Evolutionary conservation across 2,888 invertebrate species (phyloP).

Genomic region (Chalcis sispes): DNA sequence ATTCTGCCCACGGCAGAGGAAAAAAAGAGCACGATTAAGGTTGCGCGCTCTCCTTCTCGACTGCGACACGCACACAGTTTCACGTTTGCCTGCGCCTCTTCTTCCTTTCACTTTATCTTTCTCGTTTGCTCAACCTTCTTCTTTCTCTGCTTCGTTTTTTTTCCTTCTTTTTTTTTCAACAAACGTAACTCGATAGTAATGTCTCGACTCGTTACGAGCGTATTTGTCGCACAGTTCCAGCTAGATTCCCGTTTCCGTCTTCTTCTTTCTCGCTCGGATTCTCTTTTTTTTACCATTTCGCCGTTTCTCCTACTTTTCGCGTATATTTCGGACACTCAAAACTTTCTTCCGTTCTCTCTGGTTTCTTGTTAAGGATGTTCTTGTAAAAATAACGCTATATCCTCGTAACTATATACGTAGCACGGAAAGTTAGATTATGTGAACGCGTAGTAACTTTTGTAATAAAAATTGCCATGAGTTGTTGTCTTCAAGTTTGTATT

Average conservation of each 20-base stretch:
- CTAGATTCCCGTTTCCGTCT: slow-evolving; percentile 38
- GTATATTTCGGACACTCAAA: slow-evolving; percentile 53
- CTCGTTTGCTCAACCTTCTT: slow-evolving; percentile 25
- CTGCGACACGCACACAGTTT: slow-evolving; percentile 29
- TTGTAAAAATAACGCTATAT: slow-evolving; percentile 41
- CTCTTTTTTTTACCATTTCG: slow-evolving; percentile 42
- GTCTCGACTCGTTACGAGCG: slow-evolving; percentile 47
- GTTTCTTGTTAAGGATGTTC: slow-evolving; percentile 43
- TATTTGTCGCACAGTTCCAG: slow-evolving; percentile 45
- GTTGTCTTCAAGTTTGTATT: background rate
- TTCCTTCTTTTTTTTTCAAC: slow-evolving; percentile 13
- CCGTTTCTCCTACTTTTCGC: slow-evolving; percentile 15
- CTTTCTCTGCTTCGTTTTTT: slow-evolving; percentile 5
- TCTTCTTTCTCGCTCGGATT: slow-evolving; percentile 14
- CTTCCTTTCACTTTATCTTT: slow-evolving; percentile 29
- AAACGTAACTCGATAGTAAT: slow-evolving; percentile 50
- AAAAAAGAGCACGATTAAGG: slow-evolving; percentile 45
- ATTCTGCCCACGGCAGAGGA: slow-evolving; percentile 43
- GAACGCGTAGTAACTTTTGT: slow-evolving; percentile 24
- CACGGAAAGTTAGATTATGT: slow-evolving; percentile 26
- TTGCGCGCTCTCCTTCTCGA: too few relatives aligned
- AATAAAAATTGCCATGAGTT: slow-evolving; percentile 18
- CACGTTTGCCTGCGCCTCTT: slow-evolving; percentile 30
- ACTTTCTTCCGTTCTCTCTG: slow-evolving; percentile 35
- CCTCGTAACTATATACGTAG: slow-evolving; percentile 22